Evolutionary conservation across 2,888 invertebrate genomes (phyloP).

Genomic region (Lamellibrachia columna): DNA sequence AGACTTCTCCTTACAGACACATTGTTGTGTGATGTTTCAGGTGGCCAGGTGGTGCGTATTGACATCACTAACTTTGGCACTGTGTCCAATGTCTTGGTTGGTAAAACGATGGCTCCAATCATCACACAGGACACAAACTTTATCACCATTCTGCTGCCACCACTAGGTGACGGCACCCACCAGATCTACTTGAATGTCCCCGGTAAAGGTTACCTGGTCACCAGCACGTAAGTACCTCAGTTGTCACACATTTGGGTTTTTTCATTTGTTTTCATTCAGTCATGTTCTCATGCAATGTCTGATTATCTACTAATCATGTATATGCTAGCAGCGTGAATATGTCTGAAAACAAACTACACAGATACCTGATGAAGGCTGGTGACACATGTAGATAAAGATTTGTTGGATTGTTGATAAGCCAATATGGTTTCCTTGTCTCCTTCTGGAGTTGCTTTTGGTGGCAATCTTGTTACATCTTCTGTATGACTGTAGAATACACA

Average conservation of each 20-base stretch:
- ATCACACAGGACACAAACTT: background rate
- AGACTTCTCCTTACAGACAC: background rate
- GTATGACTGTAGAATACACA: no score
- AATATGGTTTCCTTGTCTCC: no score
- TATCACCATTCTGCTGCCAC: background rate
- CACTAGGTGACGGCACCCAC: background rate
- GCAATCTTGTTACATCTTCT: no score
- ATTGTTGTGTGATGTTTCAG: background rate
- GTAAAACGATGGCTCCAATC: background rate
- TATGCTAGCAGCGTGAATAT: background rate
- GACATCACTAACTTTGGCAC: background rate
- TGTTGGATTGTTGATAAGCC: background rate
- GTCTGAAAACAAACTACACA: background rate
- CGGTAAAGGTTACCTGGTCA: background rate
- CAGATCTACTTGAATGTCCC: background rate
- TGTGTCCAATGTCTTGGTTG: slow-evolving; percentile 11
- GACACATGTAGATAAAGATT: background rate
- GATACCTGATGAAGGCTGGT: background rate
- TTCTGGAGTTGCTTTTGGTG: no score
- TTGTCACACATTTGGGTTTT: background rate
- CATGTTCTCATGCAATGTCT: background rate
- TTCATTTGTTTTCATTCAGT: background rate
- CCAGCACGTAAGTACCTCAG: background rate
- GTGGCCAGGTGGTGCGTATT: background rate
- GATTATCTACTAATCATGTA: background rate